These are phyloP conservation scores for Vannuccia rotundouncinata DNA, from an alignment of 2,888 invertebrate species.

Conservation along the genomic window DNA sequence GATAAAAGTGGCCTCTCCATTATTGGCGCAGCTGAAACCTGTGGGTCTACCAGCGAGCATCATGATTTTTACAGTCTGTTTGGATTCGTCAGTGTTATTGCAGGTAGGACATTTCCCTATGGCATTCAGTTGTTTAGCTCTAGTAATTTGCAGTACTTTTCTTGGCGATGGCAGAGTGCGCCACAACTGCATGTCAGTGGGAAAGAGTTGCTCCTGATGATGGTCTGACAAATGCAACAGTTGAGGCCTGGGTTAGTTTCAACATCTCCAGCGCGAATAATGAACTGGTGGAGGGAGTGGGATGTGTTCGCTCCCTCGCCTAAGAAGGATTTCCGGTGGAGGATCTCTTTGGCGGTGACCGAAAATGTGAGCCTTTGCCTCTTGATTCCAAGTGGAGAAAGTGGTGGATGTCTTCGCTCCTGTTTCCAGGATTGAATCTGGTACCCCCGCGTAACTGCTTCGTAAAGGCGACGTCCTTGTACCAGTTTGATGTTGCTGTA, in stretches of 20 bases:
- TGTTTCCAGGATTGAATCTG: too few species aligned
- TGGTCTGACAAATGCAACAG: background rate
- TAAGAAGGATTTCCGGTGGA: too few species aligned
- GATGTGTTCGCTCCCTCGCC: background rate
- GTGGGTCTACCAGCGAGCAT: background rate
- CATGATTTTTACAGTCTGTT: background rate
- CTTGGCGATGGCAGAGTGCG: background rate
- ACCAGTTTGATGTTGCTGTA: too few species aligned
- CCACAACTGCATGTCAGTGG: conserved; percentile 2
- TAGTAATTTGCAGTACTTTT: background rate
- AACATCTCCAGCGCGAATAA: background rate
- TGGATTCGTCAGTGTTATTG: background rate
- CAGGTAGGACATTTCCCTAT: background rate
- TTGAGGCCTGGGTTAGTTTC: background rate
- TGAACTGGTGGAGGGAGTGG: background rate
- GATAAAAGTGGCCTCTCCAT: too few species aligned
- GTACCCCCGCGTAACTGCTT: too few species aligned
- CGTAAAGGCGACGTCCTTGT: too few species aligned
- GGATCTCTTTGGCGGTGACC: too few species aligned
- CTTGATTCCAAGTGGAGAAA: too few species aligned
- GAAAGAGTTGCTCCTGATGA: background rate
- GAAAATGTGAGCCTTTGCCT: too few species aligned
- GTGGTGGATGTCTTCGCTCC: too few species aligned
- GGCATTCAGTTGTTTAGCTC: background rate
- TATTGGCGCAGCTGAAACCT: too few species aligned